Evolutionary conservation across 2,888 invertebrate genomes (phyloP).

Genomic region (Caenorhabditis becei): DNA sequence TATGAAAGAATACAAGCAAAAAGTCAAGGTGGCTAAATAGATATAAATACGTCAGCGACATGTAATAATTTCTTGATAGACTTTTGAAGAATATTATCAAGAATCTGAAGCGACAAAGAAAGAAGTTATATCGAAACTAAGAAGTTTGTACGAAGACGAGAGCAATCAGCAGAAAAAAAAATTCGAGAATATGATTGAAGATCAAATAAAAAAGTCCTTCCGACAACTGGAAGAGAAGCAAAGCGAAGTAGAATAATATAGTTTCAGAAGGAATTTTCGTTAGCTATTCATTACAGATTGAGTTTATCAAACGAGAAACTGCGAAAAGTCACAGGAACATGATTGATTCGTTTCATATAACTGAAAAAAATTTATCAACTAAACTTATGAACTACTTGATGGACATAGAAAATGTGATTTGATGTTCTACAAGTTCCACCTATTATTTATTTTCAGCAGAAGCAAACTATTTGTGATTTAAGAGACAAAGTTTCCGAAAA

Average conservation of each 20-base stretch:
- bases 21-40: slow-evolving; percentile 22
- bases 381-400: slow-evolving; percentile 18
- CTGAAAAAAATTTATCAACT: slow-evolving; percentile 35
- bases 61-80: slow-evolving; percentile 50
- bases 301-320: slow-evolving; percentile 19
- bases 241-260: slow-evolving; percentile 36
- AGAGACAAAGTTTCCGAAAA: slow-evolving; percentile 19
- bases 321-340: slow-evolving; percentile 31
- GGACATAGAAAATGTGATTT: slow-evolving; percentile 41
- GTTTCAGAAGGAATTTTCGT: background rate
- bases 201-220: slow-evolving; percentile 63
- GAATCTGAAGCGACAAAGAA: slow-evolving; percentile 63
- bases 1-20: slow-evolving; percentile 42
- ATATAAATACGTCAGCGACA: background rate
- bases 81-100: slow-evolving; percentile 60
- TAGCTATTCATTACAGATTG: slow-evolving; percentile 31
- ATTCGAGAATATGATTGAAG: slow-evolving; percentile 64
- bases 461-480: slow-evolving; percentile 26
- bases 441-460: slow-evolving; percentile 25
- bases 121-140: slow-evolving; percentile 60
- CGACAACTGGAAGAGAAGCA: slow-evolving; percentile 60
- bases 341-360: slow-evolving; percentile 45
- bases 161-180: slow-evolving; percentile 50
- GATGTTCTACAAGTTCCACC: background rate
- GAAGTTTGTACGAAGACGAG: slow-evolving; percentile 66